phyloP scores from a whole-genome alignment of 1,140 invertebrate genomes.

The Drosophila burlai region DNA sequence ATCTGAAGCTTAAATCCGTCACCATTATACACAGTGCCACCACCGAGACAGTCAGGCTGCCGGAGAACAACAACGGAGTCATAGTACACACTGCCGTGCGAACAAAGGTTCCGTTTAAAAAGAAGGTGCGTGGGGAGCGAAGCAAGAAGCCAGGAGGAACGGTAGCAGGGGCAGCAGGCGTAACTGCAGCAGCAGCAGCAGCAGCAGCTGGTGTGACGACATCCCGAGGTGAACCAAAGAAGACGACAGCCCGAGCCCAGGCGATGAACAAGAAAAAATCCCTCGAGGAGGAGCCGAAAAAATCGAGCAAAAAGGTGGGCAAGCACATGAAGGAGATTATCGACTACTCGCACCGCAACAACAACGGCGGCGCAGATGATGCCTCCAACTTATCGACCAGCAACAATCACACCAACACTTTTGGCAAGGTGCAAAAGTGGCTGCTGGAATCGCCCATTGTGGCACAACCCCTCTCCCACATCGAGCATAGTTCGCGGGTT shows the following conservation, averaged over 20 bases:
- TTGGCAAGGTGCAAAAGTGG: constrained; percentile 94
- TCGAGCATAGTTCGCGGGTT: constrained; percentile 87
- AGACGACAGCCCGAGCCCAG: constrained; percentile 54
- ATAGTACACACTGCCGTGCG: constrained; percentile 90
- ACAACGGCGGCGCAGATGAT: constrained; percentile 63
- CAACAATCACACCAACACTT: constrained; percentile 90
- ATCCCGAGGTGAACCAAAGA: constrained; percentile 55
- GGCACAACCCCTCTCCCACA: constrained; percentile 86
- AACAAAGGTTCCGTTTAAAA: constrained; percentile 91
- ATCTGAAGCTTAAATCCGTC: constrained; percentile 92
- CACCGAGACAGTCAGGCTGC: constrained; percentile 92
- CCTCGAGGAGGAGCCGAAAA: constrained; percentile 83
- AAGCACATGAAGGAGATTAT: constrained; percentile 90
- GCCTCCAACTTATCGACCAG: constrained; percentile 85
- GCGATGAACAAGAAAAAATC: constrained; percentile 69
- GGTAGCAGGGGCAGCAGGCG: constrained; percentile 7
- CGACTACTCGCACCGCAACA: constrained; percentile 87
- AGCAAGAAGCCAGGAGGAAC: constrained; percentile 80
- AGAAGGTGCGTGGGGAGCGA: constrained; percentile 89
- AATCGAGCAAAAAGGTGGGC: constrained; percentile 84
- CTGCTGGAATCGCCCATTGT: constrained; percentile 89
- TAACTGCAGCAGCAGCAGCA: neutral
- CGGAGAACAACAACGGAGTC: constrained; percentile 90
- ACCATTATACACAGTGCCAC: constrained; percentile 94
- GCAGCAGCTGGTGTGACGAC: neutral